phyloP scores from a whole-genome alignment of 2,888 invertebrate genomes.

The Xylocampa areola region DNA sequence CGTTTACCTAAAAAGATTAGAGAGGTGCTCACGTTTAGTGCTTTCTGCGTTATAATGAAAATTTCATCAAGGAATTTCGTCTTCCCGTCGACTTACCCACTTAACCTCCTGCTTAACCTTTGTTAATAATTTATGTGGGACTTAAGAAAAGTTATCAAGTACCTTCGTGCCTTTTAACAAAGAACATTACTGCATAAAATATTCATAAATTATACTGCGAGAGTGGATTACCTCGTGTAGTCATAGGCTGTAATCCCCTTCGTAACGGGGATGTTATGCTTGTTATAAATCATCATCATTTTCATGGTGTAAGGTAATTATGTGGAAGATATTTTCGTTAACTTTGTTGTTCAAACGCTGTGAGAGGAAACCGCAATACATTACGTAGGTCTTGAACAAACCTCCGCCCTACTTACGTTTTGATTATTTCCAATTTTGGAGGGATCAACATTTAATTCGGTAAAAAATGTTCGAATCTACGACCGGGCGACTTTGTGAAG shows the following conservation, averaged over 20 bases:
- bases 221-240: constrained; percentile 55
- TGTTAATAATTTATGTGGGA: constrained; percentile 63
- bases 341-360: not conserved
- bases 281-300: constrained; percentile 31
- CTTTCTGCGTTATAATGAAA: constrained; percentile 50
- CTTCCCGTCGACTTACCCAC: constrained; percentile 40
- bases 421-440: no score
- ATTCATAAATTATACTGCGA: constrained; percentile 65
- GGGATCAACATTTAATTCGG: no score
- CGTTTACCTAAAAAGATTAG: constrained; percentile 32
- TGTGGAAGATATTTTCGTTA: not conserved
- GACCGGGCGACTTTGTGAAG: no score
- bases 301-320: constrained; percentile 13
- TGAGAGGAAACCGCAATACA: not conserved
- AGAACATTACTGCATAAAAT: constrained; percentile 66
- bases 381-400: no score
- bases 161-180: constrained; percentile 61
- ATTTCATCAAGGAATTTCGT: constrained; percentile 54
- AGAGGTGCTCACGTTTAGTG: constrained; percentile 13
- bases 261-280: constrained; percentile 41
- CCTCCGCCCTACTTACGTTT: no score
- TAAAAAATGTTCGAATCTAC: no score
- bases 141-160: constrained; percentile 67
- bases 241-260: constrained; percentile 54
- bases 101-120: constrained; percentile 58